phyloP scores from a whole-genome alignment of 2,888 invertebrate species.

The Machimus rusticus region DNA sequence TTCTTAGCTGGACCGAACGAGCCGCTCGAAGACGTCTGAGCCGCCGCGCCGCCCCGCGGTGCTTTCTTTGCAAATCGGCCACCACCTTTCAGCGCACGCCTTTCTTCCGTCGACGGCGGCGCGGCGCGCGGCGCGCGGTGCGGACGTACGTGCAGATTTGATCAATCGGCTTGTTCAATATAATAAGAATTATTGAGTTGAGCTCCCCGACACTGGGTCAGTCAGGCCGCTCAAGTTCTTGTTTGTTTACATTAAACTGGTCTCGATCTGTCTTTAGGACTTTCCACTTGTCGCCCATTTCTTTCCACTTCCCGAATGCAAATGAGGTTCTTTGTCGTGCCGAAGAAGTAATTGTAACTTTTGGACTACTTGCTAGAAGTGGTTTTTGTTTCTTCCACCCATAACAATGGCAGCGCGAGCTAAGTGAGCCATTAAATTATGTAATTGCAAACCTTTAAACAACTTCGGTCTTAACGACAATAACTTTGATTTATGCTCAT shows the following conservation, averaged over 20 bases:
- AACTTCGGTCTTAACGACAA: neutral
- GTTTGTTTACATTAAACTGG: slow-evolving; percentile 26
- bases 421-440: neutral
- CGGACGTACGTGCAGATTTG: neutral
- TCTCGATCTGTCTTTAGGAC: neutral
- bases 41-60: neutral
- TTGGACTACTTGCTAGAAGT: neutral
- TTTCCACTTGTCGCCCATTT: slow-evolving; percentile 9
- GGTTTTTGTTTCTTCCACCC: neutral
- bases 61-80: slow-evolving; percentile 16
- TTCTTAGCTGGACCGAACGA: neutral
- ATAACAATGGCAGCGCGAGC: neutral
- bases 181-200: slow-evolving; percentile 21
- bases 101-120: neutral
- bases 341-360: neutral
- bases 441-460: neutral
- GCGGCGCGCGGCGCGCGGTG: neutral
- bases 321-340: slow-evolving; percentile 12
- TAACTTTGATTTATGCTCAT: neutral
- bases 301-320: neutral
- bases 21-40: neutral
- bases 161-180: neutral
- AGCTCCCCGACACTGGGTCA: slow-evolving; percentile 10
- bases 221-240: neutral
- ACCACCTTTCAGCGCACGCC: neutral